These are phyloP conservation scores for Florisuga fusca DNA, from an alignment of 2,797 vertebrate genomes.

Conservation along the genomic window DNA sequence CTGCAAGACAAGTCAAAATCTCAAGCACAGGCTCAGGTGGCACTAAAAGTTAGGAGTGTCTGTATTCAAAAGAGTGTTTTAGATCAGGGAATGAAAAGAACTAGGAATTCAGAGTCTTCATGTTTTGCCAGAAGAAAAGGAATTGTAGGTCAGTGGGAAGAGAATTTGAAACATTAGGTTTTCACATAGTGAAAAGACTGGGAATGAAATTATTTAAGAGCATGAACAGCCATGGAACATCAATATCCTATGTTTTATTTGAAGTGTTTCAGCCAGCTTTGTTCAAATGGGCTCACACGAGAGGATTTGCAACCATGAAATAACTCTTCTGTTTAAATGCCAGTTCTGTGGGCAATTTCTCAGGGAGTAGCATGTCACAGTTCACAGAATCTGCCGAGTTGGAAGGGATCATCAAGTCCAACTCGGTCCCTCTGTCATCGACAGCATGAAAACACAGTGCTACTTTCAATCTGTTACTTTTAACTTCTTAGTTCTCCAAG, in stretches of 20 bases:
- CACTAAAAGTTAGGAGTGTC: background rate
- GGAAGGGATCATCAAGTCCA: no score
- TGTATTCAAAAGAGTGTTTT: background rate
- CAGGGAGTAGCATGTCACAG: background rate
- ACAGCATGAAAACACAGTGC: background rate
- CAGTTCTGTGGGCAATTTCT: background rate
- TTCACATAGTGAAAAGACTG: background rate
- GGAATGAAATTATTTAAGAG: background rate
- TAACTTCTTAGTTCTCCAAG: background rate
- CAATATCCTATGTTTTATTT: background rate
- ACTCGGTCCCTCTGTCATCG: background rate
- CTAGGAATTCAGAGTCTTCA: background rate
- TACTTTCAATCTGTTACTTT: background rate
- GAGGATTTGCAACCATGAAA: background rate
- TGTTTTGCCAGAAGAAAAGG: background rate
- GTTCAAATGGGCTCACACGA: background rate
- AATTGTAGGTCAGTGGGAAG: background rate
- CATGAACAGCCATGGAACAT: fast-evolving
- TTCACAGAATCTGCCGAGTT: no score
- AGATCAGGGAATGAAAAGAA: background rate
- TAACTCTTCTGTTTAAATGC: background rate
- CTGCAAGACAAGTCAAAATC: background rate
- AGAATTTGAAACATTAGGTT: background rate
- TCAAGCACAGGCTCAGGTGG: background rate
- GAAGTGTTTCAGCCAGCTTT: background rate